Base-by-base conservation (phyloP, 2,888 invertebrate genomes). In the Tetropium fuscum region DNA sequence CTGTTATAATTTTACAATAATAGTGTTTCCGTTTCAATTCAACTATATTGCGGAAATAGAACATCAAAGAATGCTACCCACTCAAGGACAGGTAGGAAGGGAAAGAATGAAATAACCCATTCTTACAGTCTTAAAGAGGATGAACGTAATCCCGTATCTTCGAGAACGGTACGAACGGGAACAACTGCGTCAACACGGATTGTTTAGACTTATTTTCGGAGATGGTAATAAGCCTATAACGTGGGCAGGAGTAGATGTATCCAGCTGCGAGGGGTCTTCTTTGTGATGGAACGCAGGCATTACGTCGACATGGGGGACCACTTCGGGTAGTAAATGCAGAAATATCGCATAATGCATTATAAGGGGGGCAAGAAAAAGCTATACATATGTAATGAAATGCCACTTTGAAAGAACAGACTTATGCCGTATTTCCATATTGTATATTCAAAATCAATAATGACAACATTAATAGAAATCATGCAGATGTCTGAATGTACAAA, bases 111-210 rank as follows among this genome's bases (percentile, higher is more conserved):
- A 58, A 62, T 62, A 54, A 40, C 25, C 27, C 54, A 60, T 64
- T 64, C 63, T 49, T 58, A 53, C 49, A 48, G 45, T 56, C 49
- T 54, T 41, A 49, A 60, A 64, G 63, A 64, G 68, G 69, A 69
- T 67, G 68, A 66, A 66, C 67, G 64, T 71, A 70, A 71, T 68
- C 69, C 68, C 56, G 57, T 54, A 58, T 58, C 54, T 51, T 55
- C 54, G 47, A 41, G 59, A 53, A 54, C 40, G 67, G 67, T 63
- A 63, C 62, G 60, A 66, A 65, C 63, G 64, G 60, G 68, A 72
- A 73, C 75, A 74, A 76, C 77, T 75, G 74, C 74, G 72, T 75
- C 76, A 76, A 75, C 76, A 77, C 66, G 74, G 73, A 73, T 73
- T 74, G 75, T 75, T 75, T 72, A 70, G 75, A 74, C 73, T 76